These are phyloP conservation scores for Botia almorhae DNA, from an alignment of 2,797 vertebrate genomes.

Conservation along the genomic window DNA sequence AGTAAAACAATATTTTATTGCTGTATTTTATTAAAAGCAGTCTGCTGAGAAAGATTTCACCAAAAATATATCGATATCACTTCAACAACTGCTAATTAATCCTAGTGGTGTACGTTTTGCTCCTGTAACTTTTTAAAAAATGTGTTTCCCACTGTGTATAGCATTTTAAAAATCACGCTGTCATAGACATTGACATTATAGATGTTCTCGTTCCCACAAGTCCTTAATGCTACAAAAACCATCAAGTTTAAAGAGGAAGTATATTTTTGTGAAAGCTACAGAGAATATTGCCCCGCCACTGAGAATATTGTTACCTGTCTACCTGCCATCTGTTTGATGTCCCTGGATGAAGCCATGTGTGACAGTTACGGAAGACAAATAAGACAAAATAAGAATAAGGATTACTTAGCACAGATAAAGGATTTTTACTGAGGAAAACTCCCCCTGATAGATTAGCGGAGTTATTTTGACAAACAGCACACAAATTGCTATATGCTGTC, in stretches of 20 bases:
- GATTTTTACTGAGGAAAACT: background rate
- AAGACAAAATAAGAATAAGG: constrained; percentile 10
- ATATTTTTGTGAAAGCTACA: constrained; percentile 43
- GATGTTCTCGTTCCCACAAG: constrained; percentile 21
- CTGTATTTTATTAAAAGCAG: background rate
- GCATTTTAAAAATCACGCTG: constrained; percentile 20
- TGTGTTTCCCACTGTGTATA: constrained; percentile 8
- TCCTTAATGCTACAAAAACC: constrained; percentile 16
- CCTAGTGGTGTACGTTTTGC: background rate
- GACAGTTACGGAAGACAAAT: constrained; percentile 69
- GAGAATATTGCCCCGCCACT: constrained; percentile 64
- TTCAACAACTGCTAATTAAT: constrained; percentile 1
- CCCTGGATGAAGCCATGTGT: constrained; percentile 75
- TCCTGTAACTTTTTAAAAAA: background rate
- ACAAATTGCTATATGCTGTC: background rate
- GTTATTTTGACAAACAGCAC: background rate
- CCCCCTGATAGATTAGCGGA: background rate
- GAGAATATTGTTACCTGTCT: constrained; percentile 71
- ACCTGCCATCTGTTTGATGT: constrained; percentile 78
- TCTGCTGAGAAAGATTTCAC: background rate
- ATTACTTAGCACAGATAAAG: constrained; percentile 28
- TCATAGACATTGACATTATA: constrained; percentile 9
- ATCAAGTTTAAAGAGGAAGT: constrained; percentile 54
- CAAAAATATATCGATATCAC: background rate
- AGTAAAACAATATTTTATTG: background rate